Evolutionary conservation across 2,113 vertebrate species (phyloP).

Genomic region (Colistium nudipinnis): DNA sequence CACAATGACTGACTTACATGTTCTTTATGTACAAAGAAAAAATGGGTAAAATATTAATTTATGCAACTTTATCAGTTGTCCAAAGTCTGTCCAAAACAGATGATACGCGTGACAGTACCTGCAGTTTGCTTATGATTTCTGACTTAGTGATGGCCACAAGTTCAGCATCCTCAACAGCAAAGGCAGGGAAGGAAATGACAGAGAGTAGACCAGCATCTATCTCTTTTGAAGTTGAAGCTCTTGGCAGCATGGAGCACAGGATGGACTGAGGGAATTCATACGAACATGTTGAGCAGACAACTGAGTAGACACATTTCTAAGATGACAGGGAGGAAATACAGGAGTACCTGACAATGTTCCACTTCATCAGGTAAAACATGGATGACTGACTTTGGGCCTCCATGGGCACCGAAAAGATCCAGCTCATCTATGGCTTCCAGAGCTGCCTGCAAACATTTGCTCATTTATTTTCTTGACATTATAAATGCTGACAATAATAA

Average conservation of each 20-base stretch:
- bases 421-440: conserved; percentile 98
- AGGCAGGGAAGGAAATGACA: conserved; percentile 96
- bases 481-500: background rate
- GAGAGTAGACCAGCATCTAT: conserved; percentile 97
- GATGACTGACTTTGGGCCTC: conserved; percentile 95
- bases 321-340: background rate
- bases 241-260: conserved; percentile 96
- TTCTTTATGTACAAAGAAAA: background rate
- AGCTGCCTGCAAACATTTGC: conserved; percentile 84
- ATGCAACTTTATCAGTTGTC: background rate
- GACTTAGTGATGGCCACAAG: conserved; percentile 94
- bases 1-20: background rate
- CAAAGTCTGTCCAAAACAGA: background rate
- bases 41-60: background rate
- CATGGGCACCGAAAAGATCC: conserved; percentile 95
- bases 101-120: conserved; percentile 78
- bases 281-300: conserved; percentile 7
- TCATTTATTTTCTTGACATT: background rate
- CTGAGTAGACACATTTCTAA: background rate
- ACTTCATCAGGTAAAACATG: conserved; percentile 98
- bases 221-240: conserved; percentile 97
- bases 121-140: conserved; percentile 95
- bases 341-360: conserved; percentile 94
- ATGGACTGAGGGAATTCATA: conserved; percentile 85
- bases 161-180: conserved; percentile 94